These are phyloP conservation scores for Cyphomyrus plagiostoma DNA, from an alignment of 2,113 vertebrate genomes.

Conservation along the genomic window DNA sequence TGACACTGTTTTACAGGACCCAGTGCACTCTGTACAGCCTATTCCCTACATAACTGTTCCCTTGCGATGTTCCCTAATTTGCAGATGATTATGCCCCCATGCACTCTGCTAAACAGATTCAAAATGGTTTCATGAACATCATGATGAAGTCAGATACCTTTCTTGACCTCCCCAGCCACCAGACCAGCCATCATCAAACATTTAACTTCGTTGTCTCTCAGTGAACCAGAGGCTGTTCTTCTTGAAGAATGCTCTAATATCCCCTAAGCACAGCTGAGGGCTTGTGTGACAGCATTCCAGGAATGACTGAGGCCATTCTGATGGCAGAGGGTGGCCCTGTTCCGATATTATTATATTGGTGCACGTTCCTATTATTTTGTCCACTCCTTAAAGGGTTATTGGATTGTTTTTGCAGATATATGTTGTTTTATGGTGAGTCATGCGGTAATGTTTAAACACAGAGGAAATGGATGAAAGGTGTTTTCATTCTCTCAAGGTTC, in stretches of 20 bases:
- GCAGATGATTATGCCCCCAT: background rate
- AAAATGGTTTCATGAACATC: background rate
- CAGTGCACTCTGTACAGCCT: background rate
- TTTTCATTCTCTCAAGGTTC: background rate
- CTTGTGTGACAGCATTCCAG: background rate
- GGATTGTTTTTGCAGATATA: background rate
- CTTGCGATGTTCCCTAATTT: background rate
- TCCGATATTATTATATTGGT: background rate
- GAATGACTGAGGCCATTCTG: background rate
- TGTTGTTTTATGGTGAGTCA: constrained; percentile 1
- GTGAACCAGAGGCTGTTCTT: background rate
- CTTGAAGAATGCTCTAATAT: background rate
- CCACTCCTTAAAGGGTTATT: background rate
- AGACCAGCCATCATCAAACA: background rate
- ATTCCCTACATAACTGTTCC: background rate
- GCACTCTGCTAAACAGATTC: background rate
- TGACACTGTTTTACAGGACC: background rate
- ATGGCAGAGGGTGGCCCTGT: background rate
- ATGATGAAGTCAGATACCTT: background rate
- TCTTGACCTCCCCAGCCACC: background rate
- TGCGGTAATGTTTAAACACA: background rate
- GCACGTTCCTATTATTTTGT: background rate
- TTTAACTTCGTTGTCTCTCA: background rate
- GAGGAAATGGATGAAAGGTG: background rate
- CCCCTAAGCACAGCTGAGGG: background rate